A percentile compares a stretch with the other conserved stretches of the same genome.
These are phyloP conservation scores for Sigmodon hispidus DNA, from an alignment of 2,113 vertebrate genomes.

Conservation along the genomic window DNA sequence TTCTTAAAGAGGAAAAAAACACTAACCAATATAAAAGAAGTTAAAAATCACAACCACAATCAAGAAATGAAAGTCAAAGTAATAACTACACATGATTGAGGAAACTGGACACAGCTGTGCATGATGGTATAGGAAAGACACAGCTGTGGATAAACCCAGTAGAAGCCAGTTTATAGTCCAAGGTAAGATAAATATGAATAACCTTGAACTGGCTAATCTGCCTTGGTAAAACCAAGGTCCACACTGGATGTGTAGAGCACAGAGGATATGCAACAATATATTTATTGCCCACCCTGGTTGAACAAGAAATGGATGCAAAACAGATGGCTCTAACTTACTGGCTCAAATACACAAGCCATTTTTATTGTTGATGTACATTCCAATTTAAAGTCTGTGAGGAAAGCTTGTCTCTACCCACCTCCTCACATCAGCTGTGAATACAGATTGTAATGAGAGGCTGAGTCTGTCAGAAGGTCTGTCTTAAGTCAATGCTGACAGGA, in stretches of 20 bases:
- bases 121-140: rapidly evolving
- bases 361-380: not conserved
- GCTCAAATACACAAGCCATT: not conserved
- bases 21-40: not conserved
- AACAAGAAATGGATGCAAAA: not conserved
- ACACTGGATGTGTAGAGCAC: not conserved
- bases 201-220: not conserved
- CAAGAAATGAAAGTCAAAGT: not conserved
- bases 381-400: too few relatives aligned
- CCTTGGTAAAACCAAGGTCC: not conserved
- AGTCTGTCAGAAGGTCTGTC: not conserved
- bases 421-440: not conserved
- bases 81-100: not conserved
- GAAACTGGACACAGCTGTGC: not conserved
- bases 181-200: too few relatives aligned
- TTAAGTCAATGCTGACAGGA: not conserved
- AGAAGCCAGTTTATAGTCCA: too few relatives aligned
- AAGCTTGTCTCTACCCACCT: not conserved
- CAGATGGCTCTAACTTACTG: not conserved
- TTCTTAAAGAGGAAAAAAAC: not conserved
- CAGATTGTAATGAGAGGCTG: not conserved
- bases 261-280: not conserved
- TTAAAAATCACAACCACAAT: not conserved
- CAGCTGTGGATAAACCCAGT: not conserved
- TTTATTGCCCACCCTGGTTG: not conserved